These are phyloP conservation scores for Diadophis punctatus DNA, from an alignment of 2,113 vertebrate species.

Conservation along the genomic window DNA sequence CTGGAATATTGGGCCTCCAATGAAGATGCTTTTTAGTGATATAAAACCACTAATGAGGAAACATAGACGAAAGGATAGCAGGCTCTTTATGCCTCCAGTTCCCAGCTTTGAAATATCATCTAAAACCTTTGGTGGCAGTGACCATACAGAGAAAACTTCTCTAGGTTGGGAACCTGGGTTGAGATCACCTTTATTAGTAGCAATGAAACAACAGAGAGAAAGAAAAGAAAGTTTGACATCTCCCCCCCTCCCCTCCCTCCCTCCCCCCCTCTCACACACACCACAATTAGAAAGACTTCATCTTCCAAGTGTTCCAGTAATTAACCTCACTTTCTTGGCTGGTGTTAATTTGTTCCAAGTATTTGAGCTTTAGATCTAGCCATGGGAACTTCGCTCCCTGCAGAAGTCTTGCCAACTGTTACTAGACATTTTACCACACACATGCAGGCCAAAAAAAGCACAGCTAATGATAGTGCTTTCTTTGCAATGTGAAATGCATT, in stretches of 20 bases:
- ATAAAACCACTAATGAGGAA: constrained; percentile 70
- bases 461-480: constrained; percentile 41
- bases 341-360: constrained; percentile 67
- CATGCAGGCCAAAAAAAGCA: constrained; percentile 62
- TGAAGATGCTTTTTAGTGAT: constrained; percentile 68
- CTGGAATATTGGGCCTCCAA: constrained; percentile 63
- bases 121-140: constrained; percentile 8
- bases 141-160: constrained; percentile 9
- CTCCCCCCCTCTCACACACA: neutral
- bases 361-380: constrained; percentile 68
- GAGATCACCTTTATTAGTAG: neutral
- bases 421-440: constrained; percentile 69
- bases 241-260: neutral
- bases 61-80: constrained; percentile 52
- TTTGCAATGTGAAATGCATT: constrained; percentile 47
- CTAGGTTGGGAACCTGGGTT: neutral
- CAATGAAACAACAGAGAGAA: neutral
- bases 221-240: constrained; percentile 30
- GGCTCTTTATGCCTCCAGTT: constrained; percentile 22
- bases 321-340: constrained; percentile 63
- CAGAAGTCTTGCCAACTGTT: constrained; percentile 62
- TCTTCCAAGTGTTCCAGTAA: constrained; percentile 49
- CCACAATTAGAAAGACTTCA: constrained; percentile 27
- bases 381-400: constrained; percentile 61
- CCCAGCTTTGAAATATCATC: constrained; percentile 57